These are phyloP conservation scores for Anguilla megastoma DNA, from an alignment of 2,797 vertebrate genomes.

Conservation along the genomic window DNA sequence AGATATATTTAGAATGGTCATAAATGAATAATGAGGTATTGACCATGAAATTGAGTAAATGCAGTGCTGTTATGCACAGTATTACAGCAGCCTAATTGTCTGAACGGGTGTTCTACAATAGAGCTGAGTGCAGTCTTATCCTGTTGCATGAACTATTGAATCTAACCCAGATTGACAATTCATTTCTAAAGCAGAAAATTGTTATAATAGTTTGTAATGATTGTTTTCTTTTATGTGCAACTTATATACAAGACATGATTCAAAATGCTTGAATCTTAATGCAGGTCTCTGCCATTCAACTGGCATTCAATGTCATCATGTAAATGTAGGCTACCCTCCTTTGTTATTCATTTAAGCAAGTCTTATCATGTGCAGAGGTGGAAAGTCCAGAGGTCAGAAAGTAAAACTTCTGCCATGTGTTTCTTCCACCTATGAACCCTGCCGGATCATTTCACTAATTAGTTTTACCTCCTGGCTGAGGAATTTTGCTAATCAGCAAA, in stretches of 20 bases:
- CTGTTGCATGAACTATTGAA: neutral
- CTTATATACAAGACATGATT: neutral
- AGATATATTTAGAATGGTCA: slow-evolving; percentile 6
- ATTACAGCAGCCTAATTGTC: neutral
- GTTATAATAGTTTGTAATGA: neutral
- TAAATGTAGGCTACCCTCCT: neutral
- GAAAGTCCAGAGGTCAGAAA: too few species aligned
- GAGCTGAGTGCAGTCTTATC: neutral
- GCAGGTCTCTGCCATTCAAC: neutral
- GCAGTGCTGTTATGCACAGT: neutral
- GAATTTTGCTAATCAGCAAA: neutral
- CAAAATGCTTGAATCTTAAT: neutral
- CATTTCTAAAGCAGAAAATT: neutral
- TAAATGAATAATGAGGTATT: slow-evolving; percentile 1
- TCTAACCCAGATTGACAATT: neutral
- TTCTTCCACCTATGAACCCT: too few species aligned
- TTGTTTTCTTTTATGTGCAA: neutral
- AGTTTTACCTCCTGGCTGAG: neutral
- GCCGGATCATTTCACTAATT: neutral
- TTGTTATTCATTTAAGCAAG: neutral
- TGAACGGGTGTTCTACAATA: neutral
- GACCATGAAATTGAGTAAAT: neutral
- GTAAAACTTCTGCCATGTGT: too few species aligned
- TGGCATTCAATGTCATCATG: neutral
- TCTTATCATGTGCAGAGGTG: neutral